Conservation (phyloP, 2,113 vertebrate species). For the Oryzias woworae region DNA sequence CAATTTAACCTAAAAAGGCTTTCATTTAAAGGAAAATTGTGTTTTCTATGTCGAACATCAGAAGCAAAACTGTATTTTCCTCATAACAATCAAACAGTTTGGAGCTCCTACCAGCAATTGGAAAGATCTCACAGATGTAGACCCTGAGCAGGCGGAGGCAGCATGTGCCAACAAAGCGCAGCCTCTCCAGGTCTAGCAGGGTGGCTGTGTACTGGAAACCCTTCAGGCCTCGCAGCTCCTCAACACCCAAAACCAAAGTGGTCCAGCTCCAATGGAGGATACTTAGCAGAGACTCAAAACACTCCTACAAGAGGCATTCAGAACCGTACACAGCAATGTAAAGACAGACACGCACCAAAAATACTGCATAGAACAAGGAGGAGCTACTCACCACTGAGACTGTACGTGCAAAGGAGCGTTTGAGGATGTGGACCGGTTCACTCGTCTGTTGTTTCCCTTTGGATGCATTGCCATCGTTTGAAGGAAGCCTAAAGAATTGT, state of each 20-base stretch:
- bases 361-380: neutral
- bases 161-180: constrained; percentile 96
- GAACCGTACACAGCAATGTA: neutral
- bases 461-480: constrained; percentile 92
- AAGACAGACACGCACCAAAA: neutral
- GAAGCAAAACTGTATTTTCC: neutral
- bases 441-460: constrained; percentile 98
- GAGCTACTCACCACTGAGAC: constrained; percentile 86
- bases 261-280: constrained; percentile 99
- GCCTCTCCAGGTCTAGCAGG: constrained; percentile 92
- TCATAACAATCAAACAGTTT: neutral
- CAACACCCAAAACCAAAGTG: constrained; percentile 93
- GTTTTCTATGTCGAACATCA: neutral
- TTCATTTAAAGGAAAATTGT: neutral
- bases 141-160: constrained; percentile 93
- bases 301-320: constrained; percentile 80
- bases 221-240: constrained; percentile 95
- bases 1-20: no score
- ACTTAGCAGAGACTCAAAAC: constrained; percentile 95
- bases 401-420: constrained; percentile 94
- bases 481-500: constrained; percentile 84
- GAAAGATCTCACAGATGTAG: constrained; percentile 98
- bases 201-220: constrained; percentile 98
- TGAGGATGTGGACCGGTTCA: constrained; percentile 97
- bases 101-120: constrained; percentile 86